A percentile compares a stretch with the other conserved stretches of the same genome.
Evolutionary conservation across 2,797 vertebrate species (phyloP).

Genomic region (Pelobates cultripes): DNA sequence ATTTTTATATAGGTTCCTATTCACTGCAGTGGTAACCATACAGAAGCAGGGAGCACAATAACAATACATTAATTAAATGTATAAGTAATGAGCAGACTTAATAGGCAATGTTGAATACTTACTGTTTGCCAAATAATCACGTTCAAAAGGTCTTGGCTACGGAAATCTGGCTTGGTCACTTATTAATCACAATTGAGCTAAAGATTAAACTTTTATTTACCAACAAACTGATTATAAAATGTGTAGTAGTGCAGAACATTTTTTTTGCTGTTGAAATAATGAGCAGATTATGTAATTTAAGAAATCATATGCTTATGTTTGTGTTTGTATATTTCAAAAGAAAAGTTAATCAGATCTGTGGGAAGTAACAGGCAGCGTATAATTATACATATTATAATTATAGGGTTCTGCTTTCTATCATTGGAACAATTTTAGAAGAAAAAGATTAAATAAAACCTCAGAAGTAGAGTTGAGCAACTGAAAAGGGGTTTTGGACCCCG

Average conservation of each 20-base stretch:
- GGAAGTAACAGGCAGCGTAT: conserved; percentile 17
- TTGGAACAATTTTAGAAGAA: conserved; percentile 20
- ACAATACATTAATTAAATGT: too few species aligned
- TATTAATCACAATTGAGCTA: conserved; percentile 4
- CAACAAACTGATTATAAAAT: not conserved
- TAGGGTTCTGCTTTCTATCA: conserved; percentile 19
- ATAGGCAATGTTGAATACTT: conserved; percentile 3
- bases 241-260: not conserved
- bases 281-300: not conserved
- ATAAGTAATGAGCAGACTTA: conserved; percentile 20
- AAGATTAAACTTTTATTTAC: not conserved
- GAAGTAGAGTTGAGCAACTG: too few species aligned
- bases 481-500: too few species aligned
- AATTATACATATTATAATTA: conserved; percentile 9
- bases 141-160: conserved; percentile 11
- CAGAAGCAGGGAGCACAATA: too few species aligned
- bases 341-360: not conserved
- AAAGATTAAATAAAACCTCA: conserved; percentile 1
- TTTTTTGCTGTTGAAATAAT: too few species aligned
- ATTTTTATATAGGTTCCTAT: too few species aligned
- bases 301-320: conserved; percentile 21
- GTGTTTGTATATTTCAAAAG: not conserved
- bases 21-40: too few species aligned
- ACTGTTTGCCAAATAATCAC: conserved; percentile 29
- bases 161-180: not conserved